Conservation (phyloP, 1,140 invertebrate species). For the Glossosoma conforme region DNA sequence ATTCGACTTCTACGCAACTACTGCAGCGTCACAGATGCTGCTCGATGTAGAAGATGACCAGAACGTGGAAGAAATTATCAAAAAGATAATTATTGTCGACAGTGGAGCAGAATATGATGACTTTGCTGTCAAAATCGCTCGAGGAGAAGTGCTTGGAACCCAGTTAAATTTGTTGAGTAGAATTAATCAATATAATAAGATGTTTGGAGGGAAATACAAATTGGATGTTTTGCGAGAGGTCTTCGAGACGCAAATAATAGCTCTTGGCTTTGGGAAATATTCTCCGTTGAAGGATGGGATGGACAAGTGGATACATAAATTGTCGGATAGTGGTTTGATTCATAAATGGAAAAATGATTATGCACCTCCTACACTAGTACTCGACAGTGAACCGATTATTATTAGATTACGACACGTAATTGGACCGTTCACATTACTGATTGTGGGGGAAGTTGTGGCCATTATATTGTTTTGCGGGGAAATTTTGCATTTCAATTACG, state of each 20-base stretch:
- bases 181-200: conserved; percentile 20
- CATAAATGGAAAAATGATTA: conserved; percentile 23
- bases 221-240: conserved; percentile 18
- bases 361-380: not conserved
- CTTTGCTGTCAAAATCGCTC: conserved; percentile 9
- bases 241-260: conserved; percentile 20
- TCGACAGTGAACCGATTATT: conserved; percentile 6
- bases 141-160: conserved; percentile 13
- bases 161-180: conserved; percentile 13
- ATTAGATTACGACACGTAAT: conserved; percentile 18
- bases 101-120: conserved; percentile 13
- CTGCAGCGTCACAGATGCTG: conserved; percentile 8
- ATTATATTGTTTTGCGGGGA: conserved; percentile 18
- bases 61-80: conserved; percentile 14
- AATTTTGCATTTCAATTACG: conserved; percentile 6
- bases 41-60: conserved; percentile 20
- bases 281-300: conserved; percentile 15
- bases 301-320: conserved; percentile 19
- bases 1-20: conserved; percentile 21
- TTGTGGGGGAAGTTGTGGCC: conserved; percentile 15
- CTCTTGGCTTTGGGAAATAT: conserved; percentile 17
- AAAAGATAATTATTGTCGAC: conserved; percentile 13
- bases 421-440: conserved; percentile 18
- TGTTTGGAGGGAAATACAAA: conserved; percentile 8
- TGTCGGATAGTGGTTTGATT: conserved; percentile 23